phyloP scores from a whole-genome alignment of 2,888 invertebrate genomes.

The Ennomos fuscantarius region DNA sequence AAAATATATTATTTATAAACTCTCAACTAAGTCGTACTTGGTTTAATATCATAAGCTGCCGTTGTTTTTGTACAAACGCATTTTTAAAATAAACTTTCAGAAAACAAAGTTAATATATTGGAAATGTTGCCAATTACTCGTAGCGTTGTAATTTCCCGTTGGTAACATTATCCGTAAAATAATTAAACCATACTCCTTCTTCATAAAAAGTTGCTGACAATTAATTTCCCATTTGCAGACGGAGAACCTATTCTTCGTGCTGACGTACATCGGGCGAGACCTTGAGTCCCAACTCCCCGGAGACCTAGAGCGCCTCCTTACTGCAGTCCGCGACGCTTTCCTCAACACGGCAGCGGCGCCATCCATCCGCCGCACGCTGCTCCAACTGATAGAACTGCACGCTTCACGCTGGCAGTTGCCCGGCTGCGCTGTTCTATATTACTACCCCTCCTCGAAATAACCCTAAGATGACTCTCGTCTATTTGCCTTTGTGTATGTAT shows the following conservation, averaged over 20 bases:
- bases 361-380: conserved; percentile 91
- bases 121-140: no score
- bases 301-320: conserved; percentile 91
- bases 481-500: background rate
- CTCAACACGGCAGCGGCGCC: conserved; percentile 90
- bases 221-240: conserved; percentile 79
- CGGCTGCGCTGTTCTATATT: conserved; percentile 95
- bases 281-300: conserved; percentile 92
- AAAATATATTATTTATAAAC: no score
- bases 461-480: background rate
- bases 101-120: no score
- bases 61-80: no score
- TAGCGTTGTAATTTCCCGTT: no score
- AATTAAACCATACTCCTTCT: no score
- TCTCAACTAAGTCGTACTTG: no score
- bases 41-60: no score
- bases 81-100: no score
- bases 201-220: background rate
- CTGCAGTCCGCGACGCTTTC: conserved; percentile 94
- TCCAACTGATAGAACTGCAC: conserved; percentile 95
- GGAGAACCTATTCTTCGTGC: conserved; percentile 94
- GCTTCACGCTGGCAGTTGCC: conserved; percentile 96
- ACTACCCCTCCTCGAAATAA: conserved; percentile 89
- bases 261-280: conserved; percentile 95
- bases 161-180: no score